These are phyloP conservation scores for Hipposideros armiger DNA, from an alignment of 2,113 vertebrate species.

Conservation along the genomic window DNA sequence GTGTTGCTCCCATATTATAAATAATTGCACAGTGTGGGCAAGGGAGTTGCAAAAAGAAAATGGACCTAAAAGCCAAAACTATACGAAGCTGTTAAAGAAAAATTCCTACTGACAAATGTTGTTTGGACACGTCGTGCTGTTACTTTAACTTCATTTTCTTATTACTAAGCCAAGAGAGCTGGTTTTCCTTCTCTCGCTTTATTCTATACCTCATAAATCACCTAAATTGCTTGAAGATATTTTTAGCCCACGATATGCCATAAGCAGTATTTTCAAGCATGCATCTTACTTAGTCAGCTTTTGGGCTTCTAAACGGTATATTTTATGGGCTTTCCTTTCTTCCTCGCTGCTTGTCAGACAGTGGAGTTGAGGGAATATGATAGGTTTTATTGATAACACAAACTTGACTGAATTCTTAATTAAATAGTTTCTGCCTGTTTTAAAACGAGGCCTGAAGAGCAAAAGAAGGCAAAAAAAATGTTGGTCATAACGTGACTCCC, in stretches of 20 bases:
- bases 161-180: constrained; percentile 50
- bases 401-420: constrained; percentile 57
- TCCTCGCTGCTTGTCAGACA: background rate
- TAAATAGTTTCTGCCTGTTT: constrained; percentile 62
- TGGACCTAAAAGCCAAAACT: constrained; percentile 27
- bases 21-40: background rate
- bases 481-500: background rate
- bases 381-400: constrained; percentile 39
- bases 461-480: background rate
- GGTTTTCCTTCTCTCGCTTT: constrained; percentile 56
- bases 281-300: constrained; percentile 62
- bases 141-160: constrained; percentile 71
- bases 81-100: constrained; percentile 19
- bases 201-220: constrained; percentile 73
- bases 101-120: constrained; percentile 19
- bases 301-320: constrained; percentile 15
- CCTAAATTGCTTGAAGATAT: constrained; percentile 72
- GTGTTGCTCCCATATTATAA: background rate
- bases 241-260: constrained; percentile 70
- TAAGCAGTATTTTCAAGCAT: constrained; percentile 64
- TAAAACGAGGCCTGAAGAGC: constrained; percentile 45
- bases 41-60: constrained; percentile 38
- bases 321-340: constrained; percentile 65
- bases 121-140: constrained; percentile 22
- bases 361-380: constrained; percentile 3